These are phyloP conservation scores for Venturia canescens DNA, from an alignment of 1,140 invertebrate genomes.

Conservation along the genomic window DNA sequence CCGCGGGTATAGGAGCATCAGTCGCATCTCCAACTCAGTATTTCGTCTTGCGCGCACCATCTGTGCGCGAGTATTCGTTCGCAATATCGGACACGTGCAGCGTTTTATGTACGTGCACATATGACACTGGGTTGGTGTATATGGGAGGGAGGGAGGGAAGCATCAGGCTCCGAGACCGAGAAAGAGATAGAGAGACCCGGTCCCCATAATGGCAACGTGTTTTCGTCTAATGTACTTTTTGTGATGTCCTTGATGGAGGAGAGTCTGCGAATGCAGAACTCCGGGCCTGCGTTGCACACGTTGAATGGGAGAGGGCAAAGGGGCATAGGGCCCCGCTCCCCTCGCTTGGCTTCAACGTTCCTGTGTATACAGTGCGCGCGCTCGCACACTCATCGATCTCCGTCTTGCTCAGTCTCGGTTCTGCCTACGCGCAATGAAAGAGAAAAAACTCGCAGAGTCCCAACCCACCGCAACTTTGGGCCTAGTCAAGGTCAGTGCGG, in stretches of 20 bases:
- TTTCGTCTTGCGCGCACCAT: conserved; percentile 18
- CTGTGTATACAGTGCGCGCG: conserved; percentile 39
- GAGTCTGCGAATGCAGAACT: conserved; percentile 78
- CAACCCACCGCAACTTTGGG: conserved; percentile 74
- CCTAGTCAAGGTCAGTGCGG: conserved; percentile 75
- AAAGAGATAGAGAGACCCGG: conserved; percentile 15
- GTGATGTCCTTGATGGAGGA: conserved; percentile 77
- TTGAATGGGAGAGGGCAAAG: conserved; percentile 53
- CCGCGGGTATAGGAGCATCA: not conserved
- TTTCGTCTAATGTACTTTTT: conserved; percentile 78
- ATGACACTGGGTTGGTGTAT: not conserved
- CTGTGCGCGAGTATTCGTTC: conserved; percentile 7
- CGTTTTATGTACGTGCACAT: not conserved
- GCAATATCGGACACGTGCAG: conserved; percentile 1
- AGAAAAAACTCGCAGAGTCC: conserved; percentile 54
- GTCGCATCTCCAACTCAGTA: not conserved
- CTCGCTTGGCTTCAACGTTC: conserved; percentile 27
- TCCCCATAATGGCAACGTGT: conserved; percentile 71
- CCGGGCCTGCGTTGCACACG: conserved; percentile 62
- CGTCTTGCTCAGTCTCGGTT: conserved; percentile 8
- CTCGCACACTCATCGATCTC: not conserved
- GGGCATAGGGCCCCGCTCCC: conserved; percentile 67
- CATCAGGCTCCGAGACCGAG: too few species aligned
- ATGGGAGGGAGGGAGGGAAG: not conserved
- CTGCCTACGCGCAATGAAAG: not conserved